phyloP scores from a whole-genome alignment of 64 coral and sea anemone species.

The Pocillopora verrucosa region DNA sequence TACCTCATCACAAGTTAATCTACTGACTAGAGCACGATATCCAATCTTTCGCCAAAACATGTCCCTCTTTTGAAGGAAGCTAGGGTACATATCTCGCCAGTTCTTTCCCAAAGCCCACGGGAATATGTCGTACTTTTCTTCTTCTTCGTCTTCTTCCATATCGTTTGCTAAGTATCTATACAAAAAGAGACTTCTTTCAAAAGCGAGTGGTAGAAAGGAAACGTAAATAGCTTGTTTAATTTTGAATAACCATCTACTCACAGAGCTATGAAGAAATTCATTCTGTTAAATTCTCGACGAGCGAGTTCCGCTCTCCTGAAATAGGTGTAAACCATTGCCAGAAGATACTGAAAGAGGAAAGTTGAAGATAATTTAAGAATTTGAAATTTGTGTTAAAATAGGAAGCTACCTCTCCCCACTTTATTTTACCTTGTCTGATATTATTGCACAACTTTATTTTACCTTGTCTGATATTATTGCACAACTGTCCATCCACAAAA shows the following conservation, averaged over 20 bases:
- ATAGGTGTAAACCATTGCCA: slow-evolving; percentile 97
- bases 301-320: slow-evolving; percentile 91
- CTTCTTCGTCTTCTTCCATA: slow-evolving; percentile 99
- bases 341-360: slow-evolving; percentile 72
- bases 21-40: slow-evolving; percentile 95
- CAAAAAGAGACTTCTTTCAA: no score
- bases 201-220: background rate
- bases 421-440: slow-evolving; percentile 89
- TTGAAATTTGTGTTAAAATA: background rate
- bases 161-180: slow-evolving; percentile 91
- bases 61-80: slow-evolving; percentile 83
- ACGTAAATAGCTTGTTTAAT: background rate
- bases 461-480: slow-evolving; percentile 97
- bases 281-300: slow-evolving; percentile 88
- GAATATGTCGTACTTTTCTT: slow-evolving; percentile 98
- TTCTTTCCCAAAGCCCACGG: slow-evolving; percentile 93
- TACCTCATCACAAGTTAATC: slow-evolving; percentile 97
- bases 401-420: background rate
- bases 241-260: slow-evolving; percentile 50
- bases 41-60: slow-evolving; percentile 88
- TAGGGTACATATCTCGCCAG: slow-evolving; percentile 90
- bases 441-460: slow-evolving; percentile 68
- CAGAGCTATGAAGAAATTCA: slow-evolving; percentile 97
- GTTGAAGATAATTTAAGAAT: background rate
- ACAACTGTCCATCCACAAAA: slow-evolving; percentile 99